A percentile compares a stretch with the other conserved stretches of the same genome.
Conservation (phyloP, 2,888 invertebrate species). For the Portevinia maculata region DNA sequence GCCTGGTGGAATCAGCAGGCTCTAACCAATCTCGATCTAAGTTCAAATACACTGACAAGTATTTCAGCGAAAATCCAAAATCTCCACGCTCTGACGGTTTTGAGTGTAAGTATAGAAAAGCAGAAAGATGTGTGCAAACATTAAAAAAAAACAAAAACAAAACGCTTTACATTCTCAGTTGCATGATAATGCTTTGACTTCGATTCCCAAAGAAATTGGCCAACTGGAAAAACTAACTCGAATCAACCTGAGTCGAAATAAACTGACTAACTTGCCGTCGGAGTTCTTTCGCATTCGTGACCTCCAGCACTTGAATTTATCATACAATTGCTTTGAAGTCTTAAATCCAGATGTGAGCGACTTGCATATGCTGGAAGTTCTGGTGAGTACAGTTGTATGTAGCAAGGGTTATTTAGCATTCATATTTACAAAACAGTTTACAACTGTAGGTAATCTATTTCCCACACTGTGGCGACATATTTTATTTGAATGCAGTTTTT, state of each 20-base stretch:
- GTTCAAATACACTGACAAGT: constrained; percentile 87
- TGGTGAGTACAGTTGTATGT: constrained; percentile 84
- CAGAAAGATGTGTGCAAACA: too few relatives aligned
- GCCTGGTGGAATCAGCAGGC: constrained; percentile 94
- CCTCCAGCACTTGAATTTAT: constrained; percentile 88
- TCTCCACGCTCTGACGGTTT: constrained; percentile 87
- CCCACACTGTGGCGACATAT: too few relatives aligned
- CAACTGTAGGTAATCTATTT: too few relatives aligned
- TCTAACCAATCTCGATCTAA: constrained; percentile 90
- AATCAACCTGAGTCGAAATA: constrained; percentile 88
- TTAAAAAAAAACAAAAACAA: constrained; percentile 9
- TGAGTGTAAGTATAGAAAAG: constrained; percentile 85
- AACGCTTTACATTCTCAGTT: constrained; percentile 85
- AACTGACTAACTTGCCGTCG: constrained; percentile 85
- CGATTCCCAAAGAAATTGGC: constrained; percentile 89
- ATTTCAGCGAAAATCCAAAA: constrained; percentile 87
- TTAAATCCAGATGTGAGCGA: constrained; percentile 90
- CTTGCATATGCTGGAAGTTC: constrained; percentile 89
- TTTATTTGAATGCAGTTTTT: background rate
- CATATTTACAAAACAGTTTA: too few relatives aligned
- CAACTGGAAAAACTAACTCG: constrained; percentile 87
- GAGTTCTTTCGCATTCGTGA: constrained; percentile 88
- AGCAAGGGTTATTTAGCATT: too few relatives aligned
- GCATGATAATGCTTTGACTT: constrained; percentile 91
- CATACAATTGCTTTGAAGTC: constrained; percentile 88